Evolutionary conservation across 1,140 invertebrate genomes (phyloP), one percentile per base, ranked within the genome.

Genomic region (Psix sp.): DNA sequence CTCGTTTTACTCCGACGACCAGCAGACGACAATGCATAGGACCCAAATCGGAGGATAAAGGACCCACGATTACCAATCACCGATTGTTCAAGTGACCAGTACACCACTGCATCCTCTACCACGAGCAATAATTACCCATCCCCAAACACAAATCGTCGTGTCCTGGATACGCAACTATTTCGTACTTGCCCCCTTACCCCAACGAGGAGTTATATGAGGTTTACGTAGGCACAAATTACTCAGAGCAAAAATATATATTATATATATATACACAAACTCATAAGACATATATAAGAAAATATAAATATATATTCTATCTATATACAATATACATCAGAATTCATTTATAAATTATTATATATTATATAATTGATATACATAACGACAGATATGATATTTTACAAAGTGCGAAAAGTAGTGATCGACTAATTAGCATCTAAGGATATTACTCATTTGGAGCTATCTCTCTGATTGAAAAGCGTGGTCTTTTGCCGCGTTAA

Each of bases 321-420:
- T 63, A 72, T 72, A 72, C 67, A 72, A 24, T 40, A 51, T 57
- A 72, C 67, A 63, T 56, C 48, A 62, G 72, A 71, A 77, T 80
- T 75, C 77, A 77, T 78, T 78, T 73, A 80, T 78, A 78, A 10
- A 7, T 7, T n/a, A 29, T 72, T 82, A 77, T 79, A 82, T 77
- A 81, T 80, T 45, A 48, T 70, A 70, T 35, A 56, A 48, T 46
- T 68, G 65, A 68, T 43, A 81, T 70, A 66, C 77, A 79, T 66
- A 75, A 17, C 43, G 40, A 39, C 42, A 62, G 48, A 74, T 63
- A 35, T 24, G 31, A 60, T 74, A 74, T 74, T 74, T 74, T 74
- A 24, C 59, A 16, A 56, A 2, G 48, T 17, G 31, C 29, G 18
- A 21, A 29, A n/a, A n/a, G n/a, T n/a, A n/a, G n/a, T n/a, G n/a